A percentile compares a stretch with the other conserved stretches of the same genome.
Evolutionary conservation across 2,888 invertebrate species (phyloP).

Genomic region (Argynnis bischoffii): DNA sequence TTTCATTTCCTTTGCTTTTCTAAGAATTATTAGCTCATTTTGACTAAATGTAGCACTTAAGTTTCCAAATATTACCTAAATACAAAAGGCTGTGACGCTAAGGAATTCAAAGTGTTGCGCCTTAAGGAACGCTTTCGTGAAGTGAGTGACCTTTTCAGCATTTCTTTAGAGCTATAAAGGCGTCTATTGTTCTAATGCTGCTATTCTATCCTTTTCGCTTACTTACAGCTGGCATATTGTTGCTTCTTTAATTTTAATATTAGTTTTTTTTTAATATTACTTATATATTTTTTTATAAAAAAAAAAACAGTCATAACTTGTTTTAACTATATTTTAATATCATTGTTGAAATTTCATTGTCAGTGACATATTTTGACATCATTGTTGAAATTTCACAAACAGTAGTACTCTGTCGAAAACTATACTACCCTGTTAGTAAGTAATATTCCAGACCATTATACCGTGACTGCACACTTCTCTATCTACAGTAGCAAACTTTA

Average conservation of each 20-base stretch:
- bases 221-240: constrained; percentile 27
- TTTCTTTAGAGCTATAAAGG: constrained; percentile 51
- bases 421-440: constrained; percentile 10
- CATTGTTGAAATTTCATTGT: neutral
- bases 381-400: too few species aligned
- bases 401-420: too few species aligned
- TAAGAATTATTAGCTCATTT: constrained; percentile 3
- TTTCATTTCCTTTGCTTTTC: constrained; percentile 5
- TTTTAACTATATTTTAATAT: neutral
- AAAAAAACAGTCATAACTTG: neutral
- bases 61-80: constrained; percentile 31
- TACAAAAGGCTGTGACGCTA: constrained; percentile 23
- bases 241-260: constrained; percentile 39
- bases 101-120: constrained; percentile 27
- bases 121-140: constrained; percentile 29
- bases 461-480: constrained; percentile 11
- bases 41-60: constrained; percentile 18
- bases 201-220: constrained; percentile 23
- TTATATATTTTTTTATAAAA: too few species aligned
- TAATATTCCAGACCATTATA: constrained; percentile 20
- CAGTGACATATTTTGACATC: too few species aligned
- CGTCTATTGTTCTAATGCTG: constrained; percentile 52
- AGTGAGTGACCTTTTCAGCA: constrained; percentile 40
- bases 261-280: too few species aligned
- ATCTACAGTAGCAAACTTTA: constrained; percentile 21